Conservation (phyloP, 1,140 invertebrate species). For the Drosophila pectinifera region DNA sequence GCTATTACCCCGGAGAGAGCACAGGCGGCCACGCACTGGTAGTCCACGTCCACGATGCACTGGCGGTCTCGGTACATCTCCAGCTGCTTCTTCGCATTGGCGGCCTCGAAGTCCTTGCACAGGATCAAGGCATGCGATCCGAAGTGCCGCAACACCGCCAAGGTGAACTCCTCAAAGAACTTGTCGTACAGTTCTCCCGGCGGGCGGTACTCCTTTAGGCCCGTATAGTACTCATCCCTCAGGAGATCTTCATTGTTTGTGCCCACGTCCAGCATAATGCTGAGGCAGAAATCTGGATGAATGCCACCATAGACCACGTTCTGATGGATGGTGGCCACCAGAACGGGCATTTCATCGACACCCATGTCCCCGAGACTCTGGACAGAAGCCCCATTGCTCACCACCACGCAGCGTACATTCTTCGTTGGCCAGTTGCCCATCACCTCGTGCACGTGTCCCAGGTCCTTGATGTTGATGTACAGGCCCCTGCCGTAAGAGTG, state of each 20-base stretch:
- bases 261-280: constrained; percentile 96
- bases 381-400: constrained; percentile 97
- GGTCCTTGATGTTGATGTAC: constrained; percentile 98
- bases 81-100: constrained; percentile 94
- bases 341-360: constrained; percentile 97
- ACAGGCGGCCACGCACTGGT: constrained; percentile 96
- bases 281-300: constrained; percentile 94
- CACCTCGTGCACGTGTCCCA: constrained; percentile 94
- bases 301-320: constrained; percentile 97
- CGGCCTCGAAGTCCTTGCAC: constrained; percentile 98
- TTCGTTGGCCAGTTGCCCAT: constrained; percentile 93
- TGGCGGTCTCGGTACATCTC: constrained; percentile 93
- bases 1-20: constrained; percentile 96
- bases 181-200: constrained; percentile 94
- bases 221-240: constrained; percentile 97
- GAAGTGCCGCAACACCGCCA: constrained; percentile 90
- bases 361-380: constrained; percentile 97
- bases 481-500: constrained; percentile 88
- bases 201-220: constrained; percentile 92
- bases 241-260: constrained; percentile 94
- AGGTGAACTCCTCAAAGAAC: constrained; percentile 93
- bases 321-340: constrained; percentile 95
- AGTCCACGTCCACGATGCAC: constrained; percentile 98
- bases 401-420: constrained; percentile 93
- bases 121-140: constrained; percentile 93